Evolutionary conservation across 2,888 invertebrate species (phyloP).

Genomic region (Diogma glabrata): DNA sequence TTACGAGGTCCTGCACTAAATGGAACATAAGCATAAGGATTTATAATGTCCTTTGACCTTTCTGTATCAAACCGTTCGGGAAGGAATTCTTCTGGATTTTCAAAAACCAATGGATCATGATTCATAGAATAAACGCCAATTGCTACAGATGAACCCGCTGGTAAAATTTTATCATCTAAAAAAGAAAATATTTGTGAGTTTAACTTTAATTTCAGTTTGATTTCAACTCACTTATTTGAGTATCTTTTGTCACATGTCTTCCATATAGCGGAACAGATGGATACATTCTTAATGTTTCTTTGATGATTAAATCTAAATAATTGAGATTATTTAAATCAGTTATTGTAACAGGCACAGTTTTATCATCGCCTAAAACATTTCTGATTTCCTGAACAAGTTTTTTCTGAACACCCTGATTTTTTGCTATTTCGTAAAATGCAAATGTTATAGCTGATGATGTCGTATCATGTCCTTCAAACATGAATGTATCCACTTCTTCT

Average conservation of each 20-base stretch:
- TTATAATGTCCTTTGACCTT: too few relatives aligned
- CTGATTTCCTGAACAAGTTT: not conserved
- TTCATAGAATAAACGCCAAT: too few relatives aligned
- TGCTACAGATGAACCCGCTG: too few relatives aligned
- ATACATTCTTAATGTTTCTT: not conserved
- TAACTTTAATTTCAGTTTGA: too few relatives aligned
- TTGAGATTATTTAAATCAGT: not conserved
- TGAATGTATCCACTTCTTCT: conserved; percentile 4
- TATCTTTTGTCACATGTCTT: not conserved
- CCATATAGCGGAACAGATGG: not conserved
- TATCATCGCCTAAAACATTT: not conserved
- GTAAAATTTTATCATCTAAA: too few relatives aligned
- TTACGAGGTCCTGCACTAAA: too few relatives aligned
- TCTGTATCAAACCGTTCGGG: too few relatives aligned
- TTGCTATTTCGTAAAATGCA: not conserved
- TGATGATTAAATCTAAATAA: not conserved
- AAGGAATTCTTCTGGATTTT: too few relatives aligned
- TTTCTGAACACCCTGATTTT: not conserved
- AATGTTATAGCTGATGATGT: conserved; percentile 1
- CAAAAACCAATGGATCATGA: too few relatives aligned
- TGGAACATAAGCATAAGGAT: too few relatives aligned
- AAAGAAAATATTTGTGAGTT: too few relatives aligned
- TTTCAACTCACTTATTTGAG: too few relatives aligned
- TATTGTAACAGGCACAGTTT: not conserved
- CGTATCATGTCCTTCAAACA: conserved; percentile 6